Evolutionary conservation across 2,888 invertebrate genomes (phyloP), one percentile per base, ranked within the genome.

Genomic region (Synanthedon andrenaeformis): DNA sequence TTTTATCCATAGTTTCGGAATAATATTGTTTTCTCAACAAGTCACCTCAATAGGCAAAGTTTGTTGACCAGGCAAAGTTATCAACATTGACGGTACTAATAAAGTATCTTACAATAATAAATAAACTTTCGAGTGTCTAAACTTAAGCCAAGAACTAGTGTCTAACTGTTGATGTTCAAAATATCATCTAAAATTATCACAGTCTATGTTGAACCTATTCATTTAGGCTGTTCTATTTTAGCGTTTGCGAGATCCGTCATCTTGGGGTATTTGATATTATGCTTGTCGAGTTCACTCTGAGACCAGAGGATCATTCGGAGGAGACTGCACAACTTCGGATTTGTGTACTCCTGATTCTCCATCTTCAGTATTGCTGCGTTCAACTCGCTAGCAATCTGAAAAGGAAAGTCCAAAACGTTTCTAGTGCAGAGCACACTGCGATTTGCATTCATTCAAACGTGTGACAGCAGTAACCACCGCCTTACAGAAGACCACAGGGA

Each of bases 331-430:
- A 99, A 89, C 75, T 97, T 94, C 3, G 98, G 97, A 56, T 95
- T 94, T 1, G 96, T 96, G 52, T 94, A 93, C 72, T 96, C 96
- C 73, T 94, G 93, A 69, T 96, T 95, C 76, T 98, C 97, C 88
- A 94, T 94, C 75, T 96, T 95, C 54, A 99, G 86, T 65, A 99
- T 97, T n/a, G 98, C 98, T 52, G 98, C 96, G 82, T 99, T 99
- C 14, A 99, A 89, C 87, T 98, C 98, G 86, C 97, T 97, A 19
- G 98, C 98, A 71, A 98, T 94, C 94, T 95, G 72, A 49, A 68
- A 35, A 35, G 10, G 10, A 35, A 10, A 35, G 35, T 35, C 35
- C 23, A 23, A 73, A 60, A 17, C 10, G n/a, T 12, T 17, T 14
- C 0, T n/a, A 52, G n/a, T 11, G 5, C 49, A 10, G 45, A 17